phyloP scores from a whole-genome alignment of 2,888 invertebrate species.

The Idaea dimidiata region DNA sequence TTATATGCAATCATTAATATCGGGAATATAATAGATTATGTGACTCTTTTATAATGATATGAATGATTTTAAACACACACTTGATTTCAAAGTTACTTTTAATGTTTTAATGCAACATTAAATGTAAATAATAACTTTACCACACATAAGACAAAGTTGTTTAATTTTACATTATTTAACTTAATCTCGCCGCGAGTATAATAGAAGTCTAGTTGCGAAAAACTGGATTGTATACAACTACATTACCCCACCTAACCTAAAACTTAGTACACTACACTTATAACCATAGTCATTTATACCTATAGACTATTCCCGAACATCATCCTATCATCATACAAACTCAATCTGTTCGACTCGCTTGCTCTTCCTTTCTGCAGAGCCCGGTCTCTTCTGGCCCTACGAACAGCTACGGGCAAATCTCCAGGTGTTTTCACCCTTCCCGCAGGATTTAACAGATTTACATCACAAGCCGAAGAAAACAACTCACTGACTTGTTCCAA shows the following conservation, averaged over 20 bases:
- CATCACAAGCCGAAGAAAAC: slow-evolving; percentile 84
- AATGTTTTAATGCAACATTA: too few species aligned
- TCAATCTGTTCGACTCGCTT: slow-evolving; percentile 85
- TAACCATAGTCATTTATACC: slow-evolving; percentile 9
- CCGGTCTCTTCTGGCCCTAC: slow-evolving; percentile 83
- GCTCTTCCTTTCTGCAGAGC: slow-evolving; percentile 75
- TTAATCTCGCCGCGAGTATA: too few species aligned
- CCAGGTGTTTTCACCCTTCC: slow-evolving; percentile 91
- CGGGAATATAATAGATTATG: too few species aligned
- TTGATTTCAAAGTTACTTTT: too few species aligned
- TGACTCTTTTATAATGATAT: too few species aligned
- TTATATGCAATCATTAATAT: too few species aligned
- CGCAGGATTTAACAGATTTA: slow-evolving; percentile 86
- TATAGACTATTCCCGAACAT: slow-evolving; percentile 84
- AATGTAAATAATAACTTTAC: too few species aligned
- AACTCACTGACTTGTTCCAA: slow-evolving; percentile 89
- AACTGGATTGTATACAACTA: too few species aligned
- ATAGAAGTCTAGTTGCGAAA: too few species aligned
- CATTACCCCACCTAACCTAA: background rate
- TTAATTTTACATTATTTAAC: too few species aligned
- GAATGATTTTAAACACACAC: too few species aligned
- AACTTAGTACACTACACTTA: background rate
- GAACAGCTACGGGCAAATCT: slow-evolving; percentile 88
- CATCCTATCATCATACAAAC: slow-evolving; percentile 93
- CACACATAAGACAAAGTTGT: too few species aligned